Conservation (phyloP, 1,140 invertebrate species). For the Zaprionus vittiger region DNA sequence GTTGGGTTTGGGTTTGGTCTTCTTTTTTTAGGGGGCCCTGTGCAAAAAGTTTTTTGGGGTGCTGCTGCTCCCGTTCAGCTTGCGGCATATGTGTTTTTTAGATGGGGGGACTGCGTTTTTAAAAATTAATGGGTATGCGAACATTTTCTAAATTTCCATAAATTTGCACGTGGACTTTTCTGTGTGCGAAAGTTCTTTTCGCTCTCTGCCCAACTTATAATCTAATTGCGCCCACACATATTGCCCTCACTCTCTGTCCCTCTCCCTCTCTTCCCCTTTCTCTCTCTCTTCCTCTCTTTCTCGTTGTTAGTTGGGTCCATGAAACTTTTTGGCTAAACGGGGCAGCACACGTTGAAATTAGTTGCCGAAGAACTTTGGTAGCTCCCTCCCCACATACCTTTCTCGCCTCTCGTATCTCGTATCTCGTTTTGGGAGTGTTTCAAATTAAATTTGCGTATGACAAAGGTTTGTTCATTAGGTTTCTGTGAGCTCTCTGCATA, state of each 20-base stretch:
- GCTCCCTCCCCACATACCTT: background rate
- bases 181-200: conserved; percentile 74
- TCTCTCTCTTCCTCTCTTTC: background rate
- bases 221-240: conserved; percentile 72
- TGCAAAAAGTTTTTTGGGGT: conserved; percentile 34
- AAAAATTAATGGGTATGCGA: conserved; percentile 81
- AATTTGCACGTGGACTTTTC: conserved; percentile 81
- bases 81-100: conserved; percentile 76
- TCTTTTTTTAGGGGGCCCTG: background rate
- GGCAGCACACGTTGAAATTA: conserved; percentile 57
- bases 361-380: conserved; percentile 30
- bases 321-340: conserved; percentile 59
- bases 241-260: conserved; percentile 7
- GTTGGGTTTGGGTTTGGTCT: background rate
- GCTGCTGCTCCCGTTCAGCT: conserved; percentile 45
- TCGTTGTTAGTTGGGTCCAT: conserved; percentile 40
- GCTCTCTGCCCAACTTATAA: conserved; percentile 74
- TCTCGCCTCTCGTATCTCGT: background rate
- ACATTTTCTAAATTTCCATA: conserved; percentile 81
- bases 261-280: background rate
- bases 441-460: conserved; percentile 72
- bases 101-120: conserved; percentile 55
- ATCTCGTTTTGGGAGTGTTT: conserved; percentile 33
- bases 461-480: conserved; percentile 69
- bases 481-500: conserved; percentile 46